Conservation (phyloP, 2,113 vertebrate species). For the Eudyptes chrysolophus region DNA sequence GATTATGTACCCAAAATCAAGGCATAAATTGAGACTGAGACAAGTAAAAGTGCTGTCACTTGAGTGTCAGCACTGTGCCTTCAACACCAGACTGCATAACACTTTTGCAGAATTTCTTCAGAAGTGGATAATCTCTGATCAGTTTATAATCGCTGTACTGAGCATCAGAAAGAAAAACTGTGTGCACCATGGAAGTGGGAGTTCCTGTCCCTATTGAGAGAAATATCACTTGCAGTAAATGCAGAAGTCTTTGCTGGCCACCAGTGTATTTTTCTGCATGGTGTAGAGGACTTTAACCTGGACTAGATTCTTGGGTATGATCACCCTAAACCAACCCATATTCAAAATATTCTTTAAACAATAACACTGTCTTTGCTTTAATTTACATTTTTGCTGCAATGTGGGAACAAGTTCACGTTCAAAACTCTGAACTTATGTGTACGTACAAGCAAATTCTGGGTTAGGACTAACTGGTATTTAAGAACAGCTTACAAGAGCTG, state of each 20-base stretch:
- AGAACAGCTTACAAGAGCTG: not conserved
- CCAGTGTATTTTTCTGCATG: not conserved
- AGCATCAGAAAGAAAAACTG: not conserved
- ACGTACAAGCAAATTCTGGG: not conserved
- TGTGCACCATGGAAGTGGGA: not conserved
- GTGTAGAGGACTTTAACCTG: not conserved
- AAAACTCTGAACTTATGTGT: not conserved
- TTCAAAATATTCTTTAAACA: not conserved
- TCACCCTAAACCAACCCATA: not conserved
- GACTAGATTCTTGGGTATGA: not conserved
- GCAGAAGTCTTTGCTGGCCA: not conserved
- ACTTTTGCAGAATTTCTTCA: not conserved
- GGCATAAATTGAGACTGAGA: not conserved
- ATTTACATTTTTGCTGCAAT: not conserved
- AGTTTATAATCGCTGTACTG: accelerated
- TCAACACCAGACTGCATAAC: not conserved
- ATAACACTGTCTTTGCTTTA: not conserved
- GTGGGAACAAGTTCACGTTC: not conserved
- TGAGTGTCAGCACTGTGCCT: not conserved
- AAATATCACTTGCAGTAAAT: not conserved
- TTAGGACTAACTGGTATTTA: not conserved
- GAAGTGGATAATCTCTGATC: not conserved
- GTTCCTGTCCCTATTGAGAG: not conserved
- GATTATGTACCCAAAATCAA: not conserved
- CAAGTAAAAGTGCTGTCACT: not conserved